These are phyloP conservation scores for Bradypodion ventrale DNA, from an alignment of 2,797 vertebrate genomes.

Conservation along the genomic window DNA sequence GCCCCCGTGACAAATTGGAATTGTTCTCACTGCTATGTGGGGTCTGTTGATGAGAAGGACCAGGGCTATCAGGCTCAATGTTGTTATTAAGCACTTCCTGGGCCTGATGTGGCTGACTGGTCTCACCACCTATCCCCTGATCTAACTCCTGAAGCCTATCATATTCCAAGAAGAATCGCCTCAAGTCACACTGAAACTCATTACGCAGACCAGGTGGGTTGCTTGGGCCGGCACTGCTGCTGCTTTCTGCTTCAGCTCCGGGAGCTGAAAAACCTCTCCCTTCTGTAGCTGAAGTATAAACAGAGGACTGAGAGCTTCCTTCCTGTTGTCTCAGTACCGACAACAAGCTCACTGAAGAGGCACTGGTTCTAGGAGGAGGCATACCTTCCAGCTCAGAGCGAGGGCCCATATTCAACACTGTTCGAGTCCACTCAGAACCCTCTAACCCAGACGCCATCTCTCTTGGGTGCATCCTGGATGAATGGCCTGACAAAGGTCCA, in stretches of 20 bases:
- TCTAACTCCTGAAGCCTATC: conserved; percentile 95
- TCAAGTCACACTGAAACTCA: conserved; percentile 95
- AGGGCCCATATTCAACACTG: conserved; percentile 86
- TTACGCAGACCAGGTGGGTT: conserved; percentile 89
- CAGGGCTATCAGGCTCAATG: conserved; percentile 89
- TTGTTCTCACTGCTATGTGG: conserved; percentile 85
- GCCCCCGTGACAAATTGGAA: conserved; percentile 84
- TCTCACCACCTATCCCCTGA: conserved; percentile 81
- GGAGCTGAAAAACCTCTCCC: conserved; percentile 86
- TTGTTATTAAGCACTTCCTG: conserved; percentile 96
- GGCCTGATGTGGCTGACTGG: conserved; percentile 81
- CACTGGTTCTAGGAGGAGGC: conserved; percentile 94
- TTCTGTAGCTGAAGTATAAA: conserved; percentile 96
- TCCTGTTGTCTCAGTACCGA: conserved; percentile 93
- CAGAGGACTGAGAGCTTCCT: conserved; percentile 88
- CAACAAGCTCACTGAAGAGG: conserved; percentile 92
- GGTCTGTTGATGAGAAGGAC: conserved; percentile 87
- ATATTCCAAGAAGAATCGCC: conserved; percentile 97
- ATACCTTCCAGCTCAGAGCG: conserved; percentile 81
- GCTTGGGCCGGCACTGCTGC: conserved; percentile 77
- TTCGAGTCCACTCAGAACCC: conserved; percentile 89
- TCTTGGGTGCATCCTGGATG: conserved; percentile 79
- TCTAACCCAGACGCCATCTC: conserved; percentile 81
- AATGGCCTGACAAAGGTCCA: conserved; percentile 79
- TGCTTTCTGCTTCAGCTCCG: conserved; percentile 81